Conservation (phyloP, 2,113 vertebrate genomes). For the Nothobranchius kuhntae region DNA sequence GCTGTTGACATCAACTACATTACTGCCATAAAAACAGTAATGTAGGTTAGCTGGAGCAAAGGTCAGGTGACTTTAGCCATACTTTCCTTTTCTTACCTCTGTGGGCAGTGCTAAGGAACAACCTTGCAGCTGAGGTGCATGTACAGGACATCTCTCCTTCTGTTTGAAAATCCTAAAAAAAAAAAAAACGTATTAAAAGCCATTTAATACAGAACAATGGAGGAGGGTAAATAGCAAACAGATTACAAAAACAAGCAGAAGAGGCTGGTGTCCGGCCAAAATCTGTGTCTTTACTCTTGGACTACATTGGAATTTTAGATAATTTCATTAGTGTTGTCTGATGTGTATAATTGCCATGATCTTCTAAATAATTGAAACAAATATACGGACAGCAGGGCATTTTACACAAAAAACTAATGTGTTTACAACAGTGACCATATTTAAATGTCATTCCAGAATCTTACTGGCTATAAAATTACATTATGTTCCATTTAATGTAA, state of each 20-base stretch:
- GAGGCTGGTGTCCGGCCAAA: constrained; percentile 12
- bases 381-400: too few relatives aligned
- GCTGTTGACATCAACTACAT: constrained; percentile 16
- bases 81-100: constrained; percentile 66
- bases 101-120: constrained; percentile 73
- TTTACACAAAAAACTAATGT: neutral
- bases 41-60: constrained; percentile 31
- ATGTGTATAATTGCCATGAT: too few relatives aligned
- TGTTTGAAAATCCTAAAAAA: constrained; percentile 37
- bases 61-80: constrained; percentile 22
- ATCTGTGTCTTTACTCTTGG: neutral
- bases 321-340: too few relatives aligned
- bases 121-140: constrained; percentile 74
- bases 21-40: constrained; percentile 40
- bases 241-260: neutral
- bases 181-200: constrained; percentile 1
- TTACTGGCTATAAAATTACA: too few relatives aligned
- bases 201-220: neutral
- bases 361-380: too few relatives aligned
- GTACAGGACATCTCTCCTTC: constrained; percentile 76
- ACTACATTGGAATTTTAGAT: too few relatives aligned
- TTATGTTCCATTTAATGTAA: neutral
- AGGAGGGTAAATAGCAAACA: neutral
- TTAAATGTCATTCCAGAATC: too few relatives aligned
- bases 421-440: neutral